Conservation (phyloP, 92 coral and sea anemone genomes). For the Actinostola sp. region DNA sequence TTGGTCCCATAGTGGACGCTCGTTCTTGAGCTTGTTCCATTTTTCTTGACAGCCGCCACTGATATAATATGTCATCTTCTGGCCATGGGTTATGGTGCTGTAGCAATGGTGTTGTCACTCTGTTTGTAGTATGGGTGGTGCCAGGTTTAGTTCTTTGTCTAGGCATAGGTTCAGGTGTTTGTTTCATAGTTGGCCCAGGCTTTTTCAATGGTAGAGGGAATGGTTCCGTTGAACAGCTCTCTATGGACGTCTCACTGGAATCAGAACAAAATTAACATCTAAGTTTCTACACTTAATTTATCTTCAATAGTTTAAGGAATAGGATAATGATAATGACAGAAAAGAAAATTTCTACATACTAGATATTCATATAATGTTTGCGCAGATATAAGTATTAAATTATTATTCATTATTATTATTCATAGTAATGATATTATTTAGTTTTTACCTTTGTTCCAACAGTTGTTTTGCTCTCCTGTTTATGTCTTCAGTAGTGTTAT, state of each 20-base stretch:
- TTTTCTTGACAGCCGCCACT: constrained; percentile 94
- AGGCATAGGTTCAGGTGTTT: constrained; percentile 1
- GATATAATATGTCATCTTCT: constrained; percentile 96
- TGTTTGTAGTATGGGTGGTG: not conserved
- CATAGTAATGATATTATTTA: no score
- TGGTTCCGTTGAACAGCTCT: constrained; percentile 37
- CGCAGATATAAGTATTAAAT: not conserved
- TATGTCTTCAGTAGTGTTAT: constrained; percentile 62
- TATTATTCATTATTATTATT: no score
- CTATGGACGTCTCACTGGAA: constrained; percentile 52
- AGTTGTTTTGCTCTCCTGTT: constrained; percentile 79
- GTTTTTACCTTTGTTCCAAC: constrained; percentile 81
- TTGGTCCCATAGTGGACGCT: constrained; percentile 7
- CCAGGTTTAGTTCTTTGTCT: not conserved
- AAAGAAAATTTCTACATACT: no score
- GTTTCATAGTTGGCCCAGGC: not conserved
- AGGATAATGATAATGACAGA: no score
- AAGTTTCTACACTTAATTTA: not conserved
- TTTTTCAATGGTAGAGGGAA: constrained; percentile 26
- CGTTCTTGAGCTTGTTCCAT: constrained; percentile 91
- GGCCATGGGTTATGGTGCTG: constrained; percentile 69
- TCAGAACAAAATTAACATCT: not conserved
- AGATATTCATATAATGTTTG: no score
- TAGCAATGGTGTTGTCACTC: constrained; percentile 10
- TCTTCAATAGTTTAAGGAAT: not conserved